Base-by-base conservation (phyloP, 2,888 invertebrate genomes). In the Hyalella azteca region DNA sequence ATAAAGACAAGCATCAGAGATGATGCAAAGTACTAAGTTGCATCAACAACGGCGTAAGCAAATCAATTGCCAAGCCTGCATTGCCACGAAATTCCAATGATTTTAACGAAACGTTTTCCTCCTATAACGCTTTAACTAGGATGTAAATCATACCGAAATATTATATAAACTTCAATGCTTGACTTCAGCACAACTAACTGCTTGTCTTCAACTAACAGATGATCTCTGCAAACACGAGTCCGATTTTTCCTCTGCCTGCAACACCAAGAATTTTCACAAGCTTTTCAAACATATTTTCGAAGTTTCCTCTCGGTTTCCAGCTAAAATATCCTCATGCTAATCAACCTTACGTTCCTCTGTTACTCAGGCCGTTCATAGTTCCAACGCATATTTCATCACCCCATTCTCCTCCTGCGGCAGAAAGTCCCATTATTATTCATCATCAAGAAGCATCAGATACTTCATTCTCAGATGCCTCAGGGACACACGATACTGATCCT, bases 301-400 rank as follows among this genome's bases (percentile, higher is more conserved):
- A 66, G 66, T 66, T 66, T 39, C 66, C 66, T 15, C 66, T 66
- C 29, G 66, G 66, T 66, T 66, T 66, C 19, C 66, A 66, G 15
- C n/a, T 22, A 36, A 66, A 66, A 36, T 66, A 66, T 22, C 66
- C 36, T 19, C 26, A 22, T 26, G 26, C 29, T 26, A 29, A 41
- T 41, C 48, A 11, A 29, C 39, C 77, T 19, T 36, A 32, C 22
- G 1, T 5, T 36, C 49, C 49, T 49, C 45, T 41, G 45, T 29
- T 73, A 4, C 19, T 32, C 22, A 15, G 4, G 5, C 75, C 75
- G 9, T 15, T 11, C 41, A 45, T 22, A 7, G 3, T 48, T 48
- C 76, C 76, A 11, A 19, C 45, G 29, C 26, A 13, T 26, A 45
- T 40, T 29, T 5, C 45, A 48, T 7, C 41, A 1, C 26, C 41